Evolutionary conservation across 1,140 invertebrate genomes (phyloP), one percentile per base, ranked within the genome.

Genomic region (Drosophila burlai): DNA sequence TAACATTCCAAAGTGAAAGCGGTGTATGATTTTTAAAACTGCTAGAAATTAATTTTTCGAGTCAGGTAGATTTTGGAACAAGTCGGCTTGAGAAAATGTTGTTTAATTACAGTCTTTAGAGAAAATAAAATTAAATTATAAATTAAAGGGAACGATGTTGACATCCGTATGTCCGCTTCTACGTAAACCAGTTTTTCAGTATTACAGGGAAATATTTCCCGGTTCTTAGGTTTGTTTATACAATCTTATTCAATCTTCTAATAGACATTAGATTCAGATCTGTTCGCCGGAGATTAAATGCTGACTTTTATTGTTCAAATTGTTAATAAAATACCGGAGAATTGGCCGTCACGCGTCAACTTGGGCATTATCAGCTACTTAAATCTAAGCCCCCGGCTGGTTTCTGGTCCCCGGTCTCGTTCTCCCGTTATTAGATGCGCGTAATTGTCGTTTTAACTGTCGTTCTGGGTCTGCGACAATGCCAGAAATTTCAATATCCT

Each of bases 311-410:
- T 62, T 46, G 42, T 43, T 29, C 15, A 34, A 78, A 80, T 80
- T 64, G 67, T 62, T 80, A 80, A 61, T 80, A 80, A 80, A 80
- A 74, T 74, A 65, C 55, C 50, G 31, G 13, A 36, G 43, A 66
- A 66, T 80, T 57, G 76, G 15, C 29, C 57, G 77, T 80, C 77
- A 80, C 76, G 68, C 76, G 77, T 80, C 77, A 74, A 57, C 49
- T 36, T 34, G 24, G 34, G 43, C 18, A 80, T 80, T 73, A 80
- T 80, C 77, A 80, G 77, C 77, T 74, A 80, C 76, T 80, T 80
- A 80, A 74, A 79, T 79, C 76, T 57, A 79, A 79, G 52, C 52
- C 45, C 26, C 42, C 34, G 15, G 31, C 24, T 29, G 50, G 34
- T 42, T 67, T 68, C 34, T 40, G 26, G 43, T 59, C 21, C 43